These are phyloP conservation scores for Plebejus melissa DNA, from an alignment of 2,888 invertebrate species.

Conservation along the genomic window DNA sequence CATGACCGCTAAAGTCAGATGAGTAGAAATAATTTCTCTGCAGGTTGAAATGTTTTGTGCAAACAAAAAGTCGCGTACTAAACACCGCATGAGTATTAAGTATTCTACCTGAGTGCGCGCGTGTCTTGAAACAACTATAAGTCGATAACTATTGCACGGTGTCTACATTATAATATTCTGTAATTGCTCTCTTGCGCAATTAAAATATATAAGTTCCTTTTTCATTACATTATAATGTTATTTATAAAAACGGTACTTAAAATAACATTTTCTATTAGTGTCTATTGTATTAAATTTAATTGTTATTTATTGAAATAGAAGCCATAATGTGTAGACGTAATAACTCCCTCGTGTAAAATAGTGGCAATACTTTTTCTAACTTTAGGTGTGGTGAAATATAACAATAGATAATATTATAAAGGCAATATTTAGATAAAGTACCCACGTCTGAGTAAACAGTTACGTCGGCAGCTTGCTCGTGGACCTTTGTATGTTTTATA, in stretches of 20 bases:
- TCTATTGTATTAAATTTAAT: constrained; percentile 56
- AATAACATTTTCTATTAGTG: constrained; percentile 43
- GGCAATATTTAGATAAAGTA: constrained; percentile 59
- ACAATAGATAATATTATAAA: constrained; percentile 62
- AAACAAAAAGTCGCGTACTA: not conserved
- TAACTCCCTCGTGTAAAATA: constrained; percentile 67
- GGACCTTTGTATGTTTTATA: constrained; percentile 66
- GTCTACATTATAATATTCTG: constrained; percentile 50
- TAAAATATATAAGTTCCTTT: constrained; percentile 50
- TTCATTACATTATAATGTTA: constrained; percentile 44
- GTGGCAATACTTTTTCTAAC: constrained; percentile 75
- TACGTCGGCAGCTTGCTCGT: constrained; percentile 33
- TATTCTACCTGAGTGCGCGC: not conserved
- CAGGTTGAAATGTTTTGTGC: not conserved
- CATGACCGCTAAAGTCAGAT: not conserved
- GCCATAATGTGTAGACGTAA: constrained; percentile 66
- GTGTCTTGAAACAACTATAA: constrained; percentile 10
- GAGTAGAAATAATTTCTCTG: constrained; percentile 12
- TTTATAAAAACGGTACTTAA: constrained; percentile 67
- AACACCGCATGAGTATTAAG: not conserved
- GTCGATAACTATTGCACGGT: constrained; percentile 54
- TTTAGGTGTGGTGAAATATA: constrained; percentile 67
- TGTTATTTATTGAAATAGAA: constrained; percentile 57
- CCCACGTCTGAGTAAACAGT: constrained; percentile 19
- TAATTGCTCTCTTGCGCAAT: constrained; percentile 61